phyloP scores from a whole-genome alignment of 2,797 vertebrate genomes.

The Sphenodon punctatus region DNA sequence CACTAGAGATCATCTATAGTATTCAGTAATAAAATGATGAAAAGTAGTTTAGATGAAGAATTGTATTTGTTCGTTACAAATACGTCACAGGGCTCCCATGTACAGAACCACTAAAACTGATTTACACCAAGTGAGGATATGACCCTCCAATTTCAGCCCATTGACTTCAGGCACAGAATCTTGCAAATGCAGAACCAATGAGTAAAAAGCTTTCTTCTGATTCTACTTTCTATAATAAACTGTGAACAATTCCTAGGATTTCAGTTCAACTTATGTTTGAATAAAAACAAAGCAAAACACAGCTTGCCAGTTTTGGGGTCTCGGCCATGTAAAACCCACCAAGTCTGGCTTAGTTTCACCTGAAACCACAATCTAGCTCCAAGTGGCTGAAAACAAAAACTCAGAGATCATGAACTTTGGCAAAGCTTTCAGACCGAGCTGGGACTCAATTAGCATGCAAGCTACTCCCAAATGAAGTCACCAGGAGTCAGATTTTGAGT shows the following conservation, averaged over 20 bases:
- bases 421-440: not conserved
- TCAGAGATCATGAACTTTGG: slow-evolving; percentile 7
- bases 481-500: not conserved
- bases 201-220: not conserved
- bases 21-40: no score
- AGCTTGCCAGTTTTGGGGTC: not conserved
- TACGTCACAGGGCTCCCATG: no score
- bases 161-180: not conserved
- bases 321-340: not conserved
- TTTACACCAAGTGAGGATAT: not conserved
- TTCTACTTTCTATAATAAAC: not conserved
- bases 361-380: slow-evolving; percentile 11
- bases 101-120: no score
- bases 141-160: no score
- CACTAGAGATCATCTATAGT: no score
- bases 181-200: not conserved
- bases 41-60: no score
- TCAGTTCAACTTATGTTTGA: slow-evolving; percentile 1
- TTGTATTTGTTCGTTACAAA: no score
- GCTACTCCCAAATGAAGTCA: slow-evolving; percentile 1
- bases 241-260: not conserved
- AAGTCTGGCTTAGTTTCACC: slow-evolving; percentile 1
- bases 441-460: not conserved
- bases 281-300: not conserved
- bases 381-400: slow-evolving; percentile 1